A percentile compares a stretch with the other conserved stretches of the same genome.
phyloP scores from a whole-genome alignment of 2,797 vertebrate genomes.

The Micrastur ruficollis region DNA sequence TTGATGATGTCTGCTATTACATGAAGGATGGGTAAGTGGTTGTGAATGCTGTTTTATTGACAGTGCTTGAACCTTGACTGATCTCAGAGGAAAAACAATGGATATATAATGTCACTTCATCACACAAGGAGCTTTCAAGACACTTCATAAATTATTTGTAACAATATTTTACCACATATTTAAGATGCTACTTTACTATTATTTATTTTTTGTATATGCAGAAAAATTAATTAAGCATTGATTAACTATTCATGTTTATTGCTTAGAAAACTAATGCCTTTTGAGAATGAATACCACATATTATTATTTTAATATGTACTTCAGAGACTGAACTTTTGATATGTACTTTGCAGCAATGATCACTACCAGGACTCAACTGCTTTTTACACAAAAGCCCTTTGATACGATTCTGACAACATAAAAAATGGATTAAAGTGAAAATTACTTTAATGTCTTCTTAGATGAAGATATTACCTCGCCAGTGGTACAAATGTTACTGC shows the following conservation, averaged over 20 bases:
- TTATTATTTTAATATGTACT: background rate
- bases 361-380: background rate
- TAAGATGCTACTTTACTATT: background rate
- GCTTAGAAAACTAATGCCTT: background rate
- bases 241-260: background rate
- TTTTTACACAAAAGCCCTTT: background rate
- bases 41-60: slow-evolving; percentile 1
- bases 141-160: background rate
- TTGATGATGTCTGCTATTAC: background rate
- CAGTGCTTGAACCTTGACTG: slow-evolving; percentile 24
- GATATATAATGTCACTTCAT: background rate
- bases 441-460: background rate
- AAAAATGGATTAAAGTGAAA: background rate
- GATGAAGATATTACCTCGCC: background rate
- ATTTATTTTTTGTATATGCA: background rate
- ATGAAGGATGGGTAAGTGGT: background rate
- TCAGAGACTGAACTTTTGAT: background rate
- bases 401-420: background rate
- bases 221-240: background rate
- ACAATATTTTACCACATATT: background rate
- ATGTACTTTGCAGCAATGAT: background rate
- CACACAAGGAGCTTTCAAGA: background rate
- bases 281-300: background rate
- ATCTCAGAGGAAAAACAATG: slow-evolving; percentile 27
- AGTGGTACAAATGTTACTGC: background rate